Evolutionary conservation across 2,888 invertebrate genomes (phyloP), one percentile per base, ranked within the genome.

Genomic region (Tiphia femorata): DNA sequence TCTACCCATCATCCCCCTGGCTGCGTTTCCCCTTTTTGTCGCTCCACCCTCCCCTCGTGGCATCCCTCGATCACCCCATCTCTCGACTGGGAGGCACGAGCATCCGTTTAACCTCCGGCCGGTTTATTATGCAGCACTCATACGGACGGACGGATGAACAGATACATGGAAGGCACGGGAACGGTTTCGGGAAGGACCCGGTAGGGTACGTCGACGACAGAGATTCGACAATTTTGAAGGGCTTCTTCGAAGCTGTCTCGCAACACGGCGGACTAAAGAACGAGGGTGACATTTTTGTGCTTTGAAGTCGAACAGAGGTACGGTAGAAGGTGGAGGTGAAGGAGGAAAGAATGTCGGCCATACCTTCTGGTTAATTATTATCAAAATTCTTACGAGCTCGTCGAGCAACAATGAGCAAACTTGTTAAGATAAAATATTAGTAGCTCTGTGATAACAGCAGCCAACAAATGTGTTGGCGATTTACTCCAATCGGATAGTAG

Each of bases 111-210:
- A 72, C 75, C 75, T 72, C 65, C 73, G 71, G 65, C 58, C 63
- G 44, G 73, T 77, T 78, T 76, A 78, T 77, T 78, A 76, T 72
- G 70, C 65, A 59, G 62, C 68, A 54, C 62, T 62, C 60, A 62
- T 56, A 54, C 47, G 67, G 52, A 57, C 50, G 59, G 48, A 29
- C 44, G 49, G 37, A 40, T 29, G 58, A 61, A 49, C 51, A 33
- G 58, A 68, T 70, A 67, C 67, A 73, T 72, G 67, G 74, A 73
- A 69, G 68, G 70, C 65, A 67, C 66, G 58, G 48, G 73, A 58
- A 69, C 62, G 67, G 67, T 67, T 70, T 65, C 61, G 42, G 54
- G 57, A 50, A n/a, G n/a, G n/a, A n/a, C n/a, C 46, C 30, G 51
- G 42, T 40, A 44, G 59, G 46, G 49, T 52, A 59, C 50, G 58